Percentiles rank a stretch among this genome's conserved stretches.
Conservation (phyloP, 2,888 invertebrate species). For the Agriopis aurantiaria region DNA sequence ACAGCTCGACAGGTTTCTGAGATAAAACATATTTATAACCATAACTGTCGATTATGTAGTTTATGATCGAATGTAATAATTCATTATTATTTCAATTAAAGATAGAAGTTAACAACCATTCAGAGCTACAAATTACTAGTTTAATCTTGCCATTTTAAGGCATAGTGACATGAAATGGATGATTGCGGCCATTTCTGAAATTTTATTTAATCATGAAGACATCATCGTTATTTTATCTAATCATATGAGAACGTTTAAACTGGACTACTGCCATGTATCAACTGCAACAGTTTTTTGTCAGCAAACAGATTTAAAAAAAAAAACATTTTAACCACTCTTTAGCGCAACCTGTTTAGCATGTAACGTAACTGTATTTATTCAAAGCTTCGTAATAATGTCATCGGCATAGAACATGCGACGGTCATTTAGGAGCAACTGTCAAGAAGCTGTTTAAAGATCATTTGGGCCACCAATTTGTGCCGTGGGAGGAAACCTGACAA, state of each 20-base stretch:
- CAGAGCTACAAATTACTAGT: not conserved
- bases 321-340: conserved; percentile 6
- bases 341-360: conserved; percentile 16
- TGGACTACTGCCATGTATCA: not conserved
- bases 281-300: not conserved
- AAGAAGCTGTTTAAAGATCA: conserved; percentile 59
- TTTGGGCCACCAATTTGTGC: conserved; percentile 63
- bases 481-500: conserved; percentile 56
- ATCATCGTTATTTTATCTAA: not conserved
- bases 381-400: conserved; percentile 37
- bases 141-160: conserved; percentile 2
- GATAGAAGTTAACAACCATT: conserved; percentile 8
- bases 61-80: conserved; percentile 29
- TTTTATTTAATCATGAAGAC: not conserved
- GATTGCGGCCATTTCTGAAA: not conserved
- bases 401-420: conserved; percentile 54
- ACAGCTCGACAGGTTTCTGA: conserved; percentile 39
- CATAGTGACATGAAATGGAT: not conserved
- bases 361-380: conserved; percentile 31
- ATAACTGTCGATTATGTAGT: conserved; percentile 42
- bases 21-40: conserved; percentile 41
- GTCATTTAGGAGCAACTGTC: conserved; percentile 37
- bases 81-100: conserved; percentile 24
- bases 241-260: not conserved
- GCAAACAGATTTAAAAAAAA: not conserved